Evolutionary conservation across 2,113 vertebrate species (phyloP), one percentile per base, ranked within the genome.

Genomic region (Thryonomys swinderianus): DNA sequence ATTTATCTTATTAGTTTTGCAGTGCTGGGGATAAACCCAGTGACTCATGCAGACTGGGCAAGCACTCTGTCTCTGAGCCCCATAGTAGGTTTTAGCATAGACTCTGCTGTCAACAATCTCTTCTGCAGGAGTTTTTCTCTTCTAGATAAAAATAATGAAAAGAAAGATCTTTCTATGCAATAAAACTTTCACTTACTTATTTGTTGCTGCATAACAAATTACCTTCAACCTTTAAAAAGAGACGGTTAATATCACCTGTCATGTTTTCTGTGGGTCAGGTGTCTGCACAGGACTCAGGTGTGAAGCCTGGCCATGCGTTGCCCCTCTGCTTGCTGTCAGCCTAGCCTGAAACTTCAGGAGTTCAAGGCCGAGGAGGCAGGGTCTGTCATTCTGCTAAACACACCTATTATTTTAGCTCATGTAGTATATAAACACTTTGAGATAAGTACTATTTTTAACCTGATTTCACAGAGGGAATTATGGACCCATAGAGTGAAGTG

Each of bases 271-370:
- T 40, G 74, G 34, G 37, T 76, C 34, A 69, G 66, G n/a, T 67
- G 20, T 69, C 61, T 23, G 21, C 27, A 34, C 4, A 57, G 59
- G 61, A 51, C 61, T 64, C 30, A n/a, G 30, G n/a, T 9, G 37
- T 48, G 2, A 45, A n/a, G 3, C 51, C 20, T 53, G 93, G 59
- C 37, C 80, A 42, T 4, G 25, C 5, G 1, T 5, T 32, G 6
- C 6, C 55, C 12, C 8, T 7, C 4, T 4, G 20, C 30, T 61
- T 6, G 14, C 57, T 10, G 2, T 37, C 40, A 42, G 30, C 13
- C 1, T 0, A 27, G 27, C 42, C 23, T 30, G 17, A 17, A 34
- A 23, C 53, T n/a, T 2, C 1, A 0, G 32, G 1, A 40, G 8
- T 51, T 34, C 3, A 18, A 42, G 21, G 9, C 27, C 81, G 7